Base-by-base conservation (phyloP, 2,113 vertebrate genomes). In the Anthoscopus minutus region DNA sequence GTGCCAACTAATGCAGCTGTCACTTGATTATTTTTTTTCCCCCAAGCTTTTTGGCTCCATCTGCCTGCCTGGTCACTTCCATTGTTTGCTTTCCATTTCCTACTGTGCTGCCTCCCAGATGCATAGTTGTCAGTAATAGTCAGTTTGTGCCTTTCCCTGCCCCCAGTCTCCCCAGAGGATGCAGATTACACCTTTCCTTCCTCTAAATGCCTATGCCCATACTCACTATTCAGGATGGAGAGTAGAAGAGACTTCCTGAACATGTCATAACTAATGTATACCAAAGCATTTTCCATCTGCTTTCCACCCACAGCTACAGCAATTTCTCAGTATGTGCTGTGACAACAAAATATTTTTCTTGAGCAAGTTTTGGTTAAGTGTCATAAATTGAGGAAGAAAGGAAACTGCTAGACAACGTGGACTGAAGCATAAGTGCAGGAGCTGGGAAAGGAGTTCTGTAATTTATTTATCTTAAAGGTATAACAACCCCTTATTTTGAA, bases 1-100 rank as follows among this genome's bases (percentile, higher is more conserved):
- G 78, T 93, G 90, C 90, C 90, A 93, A 15, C 53, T 86, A 65
- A 72, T 92, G 90, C 92, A 95, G 92, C 90, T 95, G 93, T 85
- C 84, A 64, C 61, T 87, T 92, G 64, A 79, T 73, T 65, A 30
- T 81, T 53, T 38, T 31, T 18, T 27, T 13, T 1, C 11, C 20
- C 66, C 38, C 25, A 44, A 85, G 61, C 31, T 50, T 89, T 96
- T 94, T 94, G 85, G 61, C 78, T 95, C 48, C 57, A 88, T 94
- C 88, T 95, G 85, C 74, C 90, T 88, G 79, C 71, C 20, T 83
- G 88, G 90, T 95, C 92, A 80, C 71, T 94, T 92, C 31, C 51
- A 83, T 84, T 86, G 84, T 93, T 93, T 94, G 80, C n/a, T 87
- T 94, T 93, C 50, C 33, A 23, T 61, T 89, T 89, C 81, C 70